Conservation (phyloP, 1,140 invertebrate genomes). For the Elysia chlorotica region DNA sequence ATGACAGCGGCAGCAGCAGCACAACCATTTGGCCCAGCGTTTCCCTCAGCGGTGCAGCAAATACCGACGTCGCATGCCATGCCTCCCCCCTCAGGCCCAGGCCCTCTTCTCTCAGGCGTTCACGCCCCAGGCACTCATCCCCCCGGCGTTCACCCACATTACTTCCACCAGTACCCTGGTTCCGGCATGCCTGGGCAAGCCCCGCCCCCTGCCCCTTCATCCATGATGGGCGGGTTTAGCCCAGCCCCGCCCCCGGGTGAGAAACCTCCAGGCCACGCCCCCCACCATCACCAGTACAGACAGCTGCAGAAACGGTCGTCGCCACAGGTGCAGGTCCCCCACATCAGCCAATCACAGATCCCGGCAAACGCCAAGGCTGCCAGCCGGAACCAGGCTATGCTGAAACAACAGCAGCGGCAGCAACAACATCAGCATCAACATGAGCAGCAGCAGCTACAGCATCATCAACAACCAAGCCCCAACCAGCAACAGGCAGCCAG, state of each 20-base stretch:
- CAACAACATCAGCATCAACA: constrained; percentile 25
- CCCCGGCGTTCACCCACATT: constrained; percentile 23
- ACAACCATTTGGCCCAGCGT: too few relatives aligned
- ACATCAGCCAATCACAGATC: constrained; percentile 59
- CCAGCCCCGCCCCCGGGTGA: constrained; percentile 12
- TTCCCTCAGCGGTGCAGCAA: too few relatives aligned
- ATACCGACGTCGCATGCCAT: too few relatives aligned
- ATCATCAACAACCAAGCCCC: constrained; percentile 35
- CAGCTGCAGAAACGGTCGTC: constrained; percentile 51
- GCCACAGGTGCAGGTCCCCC: constrained; percentile 60
- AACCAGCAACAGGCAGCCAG: constrained; percentile 26
- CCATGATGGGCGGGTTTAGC: constrained; percentile 4
- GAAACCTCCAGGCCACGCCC: constrained; percentile 33
- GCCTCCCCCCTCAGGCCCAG: too few relatives aligned
- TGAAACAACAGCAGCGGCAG: constrained; percentile 27
- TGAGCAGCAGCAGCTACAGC: constrained; percentile 13
- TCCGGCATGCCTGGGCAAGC: neutral
- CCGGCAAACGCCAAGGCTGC: constrained; percentile 55
- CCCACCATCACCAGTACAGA: too few relatives aligned
- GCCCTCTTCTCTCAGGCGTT: too few relatives aligned
- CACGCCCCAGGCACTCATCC: constrained; percentile 24
- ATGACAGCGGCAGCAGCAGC: constrained; percentile 22
- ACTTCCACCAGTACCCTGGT: constrained; percentile 10
- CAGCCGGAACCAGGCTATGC: constrained; percentile 36
- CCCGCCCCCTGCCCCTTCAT: neutral